Evolutionary conservation across 2,797 vertebrate genomes (phyloP).

Genomic region (Gorsachius magnificus): DNA sequence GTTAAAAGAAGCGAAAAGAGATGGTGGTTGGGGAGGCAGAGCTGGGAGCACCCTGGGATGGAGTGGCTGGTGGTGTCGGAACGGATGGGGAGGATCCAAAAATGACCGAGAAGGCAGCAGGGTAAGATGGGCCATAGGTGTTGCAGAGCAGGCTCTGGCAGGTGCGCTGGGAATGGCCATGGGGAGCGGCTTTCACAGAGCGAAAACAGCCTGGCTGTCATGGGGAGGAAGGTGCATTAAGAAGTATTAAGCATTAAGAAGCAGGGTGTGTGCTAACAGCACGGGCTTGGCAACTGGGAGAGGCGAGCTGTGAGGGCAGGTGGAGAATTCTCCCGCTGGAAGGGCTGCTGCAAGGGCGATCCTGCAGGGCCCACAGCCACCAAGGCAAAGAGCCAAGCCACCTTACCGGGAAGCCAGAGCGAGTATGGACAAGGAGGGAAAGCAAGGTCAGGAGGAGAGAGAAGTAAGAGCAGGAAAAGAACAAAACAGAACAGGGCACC

Average conservation of each 20-base stretch:
- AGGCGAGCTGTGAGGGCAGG: fast-evolving
- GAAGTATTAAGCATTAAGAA: background rate
- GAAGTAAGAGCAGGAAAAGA: background rate
- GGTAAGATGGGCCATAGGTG: background rate
- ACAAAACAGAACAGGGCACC: background rate
- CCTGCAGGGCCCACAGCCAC: background rate
- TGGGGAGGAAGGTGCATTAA: background rate
- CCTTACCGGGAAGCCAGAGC: background rate
- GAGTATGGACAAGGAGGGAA: background rate
- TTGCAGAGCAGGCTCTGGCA: background rate
- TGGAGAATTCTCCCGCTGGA: background rate
- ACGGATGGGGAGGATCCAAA: background rate
- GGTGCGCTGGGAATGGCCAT: background rate
- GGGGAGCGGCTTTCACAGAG: background rate
- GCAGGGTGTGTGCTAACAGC: background rate
- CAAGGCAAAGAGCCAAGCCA: background rate
- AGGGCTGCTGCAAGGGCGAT: background rate
- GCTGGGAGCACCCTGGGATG: background rate
- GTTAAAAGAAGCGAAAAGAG: background rate
- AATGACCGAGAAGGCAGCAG: fast-evolving
- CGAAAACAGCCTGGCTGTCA: background rate
- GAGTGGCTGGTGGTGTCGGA: background rate
- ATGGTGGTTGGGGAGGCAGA: background rate
- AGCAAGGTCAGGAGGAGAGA: background rate
- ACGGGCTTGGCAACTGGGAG: background rate